phyloP scores from a whole-genome alignment of 2,888 invertebrate genomes.

The Lamellibrachia columna region DNA sequence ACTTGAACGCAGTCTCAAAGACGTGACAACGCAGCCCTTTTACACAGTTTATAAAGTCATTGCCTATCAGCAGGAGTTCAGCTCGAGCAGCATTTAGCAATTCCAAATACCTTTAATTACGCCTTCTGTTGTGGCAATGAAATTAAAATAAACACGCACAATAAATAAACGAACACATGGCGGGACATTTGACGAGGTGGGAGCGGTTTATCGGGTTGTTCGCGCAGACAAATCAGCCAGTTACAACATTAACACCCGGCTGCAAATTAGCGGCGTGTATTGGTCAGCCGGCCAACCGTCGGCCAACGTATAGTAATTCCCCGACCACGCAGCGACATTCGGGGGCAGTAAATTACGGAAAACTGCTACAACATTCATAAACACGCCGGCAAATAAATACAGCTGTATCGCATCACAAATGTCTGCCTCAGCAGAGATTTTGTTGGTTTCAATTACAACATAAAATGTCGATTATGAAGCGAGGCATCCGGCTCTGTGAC shows the following conservation, averaged over 20 bases:
- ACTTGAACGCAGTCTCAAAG: no score
- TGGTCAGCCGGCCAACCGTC: neutral
- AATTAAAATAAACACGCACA: neutral
- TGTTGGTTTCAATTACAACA: slow-evolving; percentile 6
- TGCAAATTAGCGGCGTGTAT: neutral
- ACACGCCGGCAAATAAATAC: slow-evolving; percentile 1
- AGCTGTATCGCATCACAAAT: slow-evolving; percentile 12
- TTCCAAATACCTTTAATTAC: neutral
- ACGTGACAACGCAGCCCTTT: no score
- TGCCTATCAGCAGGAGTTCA: no score
- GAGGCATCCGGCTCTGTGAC: neutral
- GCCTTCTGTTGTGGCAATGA: neutral
- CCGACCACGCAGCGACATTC: neutral
- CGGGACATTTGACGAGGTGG: neutral
- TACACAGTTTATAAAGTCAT: no score
- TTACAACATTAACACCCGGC: slow-evolving; percentile 4
- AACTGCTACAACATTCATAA: neutral
- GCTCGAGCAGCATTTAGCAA: neutral
- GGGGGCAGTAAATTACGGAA: neutral
- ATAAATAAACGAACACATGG: neutral
- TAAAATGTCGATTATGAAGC: neutral
- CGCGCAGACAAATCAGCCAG: slow-evolving; percentile 2
- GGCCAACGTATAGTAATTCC: neutral
- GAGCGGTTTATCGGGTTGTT: slow-evolving; percentile 8
- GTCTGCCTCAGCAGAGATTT: neutral